Conservation (phyloP, 2,797 vertebrate genomes). For the Chelidonichthys spinosus region DNA sequence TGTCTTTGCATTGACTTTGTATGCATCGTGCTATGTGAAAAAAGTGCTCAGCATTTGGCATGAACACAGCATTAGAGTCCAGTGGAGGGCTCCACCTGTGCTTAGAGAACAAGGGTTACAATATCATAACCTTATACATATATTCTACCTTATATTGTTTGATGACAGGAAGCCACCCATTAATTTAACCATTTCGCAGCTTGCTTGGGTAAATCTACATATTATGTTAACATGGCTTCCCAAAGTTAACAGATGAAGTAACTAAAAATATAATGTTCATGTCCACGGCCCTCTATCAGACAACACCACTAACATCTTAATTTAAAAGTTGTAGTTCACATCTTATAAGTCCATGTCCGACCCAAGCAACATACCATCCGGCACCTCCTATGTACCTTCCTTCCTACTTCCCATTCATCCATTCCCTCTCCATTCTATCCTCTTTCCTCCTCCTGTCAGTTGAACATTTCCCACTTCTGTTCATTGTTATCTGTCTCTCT, state of each 20-base stretch:
- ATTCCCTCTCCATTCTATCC: constrained; percentile 38
- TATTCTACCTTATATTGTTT: background rate
- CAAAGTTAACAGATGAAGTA: background rate
- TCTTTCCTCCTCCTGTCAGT: constrained; percentile 68
- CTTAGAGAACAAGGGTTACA: too few species aligned
- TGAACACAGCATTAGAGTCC: too few species aligned
- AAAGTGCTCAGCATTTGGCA: too few species aligned
- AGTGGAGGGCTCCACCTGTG: too few species aligned
- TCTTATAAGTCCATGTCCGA: constrained; percentile 3
- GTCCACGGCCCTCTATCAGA: background rate
- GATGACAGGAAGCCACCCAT: background rate
- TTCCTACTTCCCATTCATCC: constrained; percentile 11
- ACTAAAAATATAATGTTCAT: background rate
- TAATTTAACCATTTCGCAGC: background rate
- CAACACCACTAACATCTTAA: background rate
- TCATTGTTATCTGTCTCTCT: constrained; percentile 95
- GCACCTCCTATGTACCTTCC: background rate
- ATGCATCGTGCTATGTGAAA: too few species aligned
- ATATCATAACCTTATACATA: too few species aligned
- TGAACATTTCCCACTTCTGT: constrained; percentile 87
- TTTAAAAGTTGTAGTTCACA: constrained; percentile 4
- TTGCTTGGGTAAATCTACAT: background rate
- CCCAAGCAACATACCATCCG: background rate
- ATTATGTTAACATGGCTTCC: background rate
- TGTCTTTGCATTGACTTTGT: too few species aligned